phyloP scores from a whole-genome alignment of 2,888 invertebrate genomes.

The Conops quadrifasciatus region DNA sequence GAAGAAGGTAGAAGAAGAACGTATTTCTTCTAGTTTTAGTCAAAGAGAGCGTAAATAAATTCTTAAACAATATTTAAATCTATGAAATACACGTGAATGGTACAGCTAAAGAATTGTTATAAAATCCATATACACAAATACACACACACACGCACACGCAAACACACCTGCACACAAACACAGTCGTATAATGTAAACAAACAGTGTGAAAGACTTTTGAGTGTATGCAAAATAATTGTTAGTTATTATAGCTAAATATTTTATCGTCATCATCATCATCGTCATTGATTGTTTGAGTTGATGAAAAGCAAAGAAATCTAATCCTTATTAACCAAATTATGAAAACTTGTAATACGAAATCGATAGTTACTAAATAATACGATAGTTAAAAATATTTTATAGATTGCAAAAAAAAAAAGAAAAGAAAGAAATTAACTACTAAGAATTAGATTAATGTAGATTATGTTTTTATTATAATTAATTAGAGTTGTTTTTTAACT shows the following conservation, averaged over 20 bases:
- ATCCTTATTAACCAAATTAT: background rate
- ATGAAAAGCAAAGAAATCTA: background rate
- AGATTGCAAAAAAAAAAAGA: background rate
- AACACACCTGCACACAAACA: background rate
- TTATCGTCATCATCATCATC: background rate
- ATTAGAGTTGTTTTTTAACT: too few relatives aligned
- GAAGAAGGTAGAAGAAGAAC: background rate
- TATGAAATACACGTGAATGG: too few relatives aligned
- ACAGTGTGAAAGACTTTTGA: background rate
- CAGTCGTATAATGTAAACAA: background rate
- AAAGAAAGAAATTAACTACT: background rate
- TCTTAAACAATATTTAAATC: too few relatives aligned
- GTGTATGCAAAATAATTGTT: background rate
- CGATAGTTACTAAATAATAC: slow-evolving; percentile 13
- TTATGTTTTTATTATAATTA: too few relatives aligned
- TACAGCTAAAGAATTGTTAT: background rate
- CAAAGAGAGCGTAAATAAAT: too few relatives aligned
- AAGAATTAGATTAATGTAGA: background rate
- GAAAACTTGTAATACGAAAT: background rate
- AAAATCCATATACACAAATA: slow-evolving; percentile 2
- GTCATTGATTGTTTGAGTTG: background rate
- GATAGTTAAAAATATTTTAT: background rate
- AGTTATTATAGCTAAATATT: background rate
- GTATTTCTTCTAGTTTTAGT: too few relatives aligned
- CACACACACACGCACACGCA: slow-evolving; percentile 16